Percentiles rank a stretch among this genome's conserved stretches.
These are phyloP conservation scores for Triplophysa bombifrons DNA, from an alignment of 2,797 vertebrate genomes.

Conservation along the genomic window DNA sequence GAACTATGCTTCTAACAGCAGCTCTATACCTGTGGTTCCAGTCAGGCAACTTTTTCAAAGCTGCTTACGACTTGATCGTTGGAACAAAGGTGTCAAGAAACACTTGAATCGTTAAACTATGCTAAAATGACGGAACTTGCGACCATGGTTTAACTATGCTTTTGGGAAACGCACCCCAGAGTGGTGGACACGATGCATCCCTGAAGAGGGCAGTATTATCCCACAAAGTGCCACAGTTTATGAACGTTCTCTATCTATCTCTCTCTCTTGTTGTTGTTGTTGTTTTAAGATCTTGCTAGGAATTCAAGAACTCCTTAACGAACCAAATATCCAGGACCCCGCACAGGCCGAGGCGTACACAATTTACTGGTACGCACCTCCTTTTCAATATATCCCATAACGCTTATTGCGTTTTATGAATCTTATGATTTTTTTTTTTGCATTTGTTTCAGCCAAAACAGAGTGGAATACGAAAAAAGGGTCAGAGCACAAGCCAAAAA, in stretches of 20 bases:
- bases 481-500: slow-evolving; percentile 99
- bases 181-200: background rate
- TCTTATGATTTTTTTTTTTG: slow-evolving; percentile 4
- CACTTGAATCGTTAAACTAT: too few relatives aligned
- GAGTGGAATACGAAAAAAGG: slow-evolving; percentile 99
- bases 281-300: slow-evolving; percentile 94
- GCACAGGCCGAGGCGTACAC: slow-evolving; percentile 99
- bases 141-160: too few relatives aligned
- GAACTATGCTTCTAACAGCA: too few relatives aligned
- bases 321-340: slow-evolving; percentile 99
- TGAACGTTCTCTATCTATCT: background rate
- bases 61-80: too few relatives aligned
- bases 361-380: slow-evolving; percentile 89
- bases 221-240: slow-evolving; percentile 12
- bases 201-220: slow-evolving; percentile 60
- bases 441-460: slow-evolving; percentile 92
- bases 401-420: slow-evolving; percentile 16
- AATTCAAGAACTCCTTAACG: slow-evolving; percentile 99
- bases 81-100: too few relatives aligned
- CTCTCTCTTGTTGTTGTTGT: background rate
- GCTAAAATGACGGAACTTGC: too few relatives aligned
- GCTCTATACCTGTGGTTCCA: too few relatives aligned
- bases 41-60: too few relatives aligned
- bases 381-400: slow-evolving; percentile 43
- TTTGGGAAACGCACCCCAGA: too few relatives aligned